phyloP scores from a whole-genome alignment of 2,113 vertebrate species.

The Planiliza haematocheilus region DNA sequence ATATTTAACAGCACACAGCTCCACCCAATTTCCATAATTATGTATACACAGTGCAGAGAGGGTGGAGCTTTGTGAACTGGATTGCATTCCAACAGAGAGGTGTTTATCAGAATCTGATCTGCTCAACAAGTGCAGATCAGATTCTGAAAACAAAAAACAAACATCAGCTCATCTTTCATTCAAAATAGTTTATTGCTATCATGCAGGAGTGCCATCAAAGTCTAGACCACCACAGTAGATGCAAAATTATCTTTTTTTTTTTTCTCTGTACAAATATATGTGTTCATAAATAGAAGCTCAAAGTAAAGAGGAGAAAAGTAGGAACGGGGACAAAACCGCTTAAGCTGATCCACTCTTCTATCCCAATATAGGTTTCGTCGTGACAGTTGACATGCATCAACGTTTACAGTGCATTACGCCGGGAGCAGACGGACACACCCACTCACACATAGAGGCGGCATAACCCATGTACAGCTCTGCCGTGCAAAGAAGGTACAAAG shows the following conservation, averaged over 20 bases:
- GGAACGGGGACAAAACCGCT: slow-evolving; percentile 34
- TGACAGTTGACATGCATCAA: slow-evolving; percentile 84
- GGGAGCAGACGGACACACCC: slow-evolving; percentile 60
- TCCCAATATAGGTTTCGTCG: slow-evolving; percentile 69
- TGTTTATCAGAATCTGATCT: too few species aligned
- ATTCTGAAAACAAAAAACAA: background rate
- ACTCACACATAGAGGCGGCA: slow-evolving; percentile 61
- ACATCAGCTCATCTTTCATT: slow-evolving; percentile 68
- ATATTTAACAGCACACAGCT: slow-evolving; percentile 71
- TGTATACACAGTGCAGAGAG: background rate
- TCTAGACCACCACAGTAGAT: slow-evolving; percentile 83
- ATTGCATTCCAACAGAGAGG: background rate
- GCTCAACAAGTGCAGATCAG: too few species aligned
- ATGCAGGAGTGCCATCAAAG: slow-evolving; percentile 87
- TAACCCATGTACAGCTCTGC: slow-evolving; percentile 69
- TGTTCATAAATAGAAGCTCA: slow-evolving; percentile 81
- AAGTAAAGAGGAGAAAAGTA: slow-evolving; percentile 66
- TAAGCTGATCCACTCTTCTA: slow-evolving; percentile 52
- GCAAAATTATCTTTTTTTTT: slow-evolving; percentile 74
- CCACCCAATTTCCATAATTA: slow-evolving; percentile 52
- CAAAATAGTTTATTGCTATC: slow-evolving; percentile 88
- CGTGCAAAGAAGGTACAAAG: slow-evolving; percentile 83
- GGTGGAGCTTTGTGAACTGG: slow-evolving; percentile 14
- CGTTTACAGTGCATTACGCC: slow-evolving; percentile 75
- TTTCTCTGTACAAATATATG: slow-evolving; percentile 81